phyloP scores from a whole-genome alignment of 2,113 vertebrate species.

The Hymenochirus boettgeri region DNA sequence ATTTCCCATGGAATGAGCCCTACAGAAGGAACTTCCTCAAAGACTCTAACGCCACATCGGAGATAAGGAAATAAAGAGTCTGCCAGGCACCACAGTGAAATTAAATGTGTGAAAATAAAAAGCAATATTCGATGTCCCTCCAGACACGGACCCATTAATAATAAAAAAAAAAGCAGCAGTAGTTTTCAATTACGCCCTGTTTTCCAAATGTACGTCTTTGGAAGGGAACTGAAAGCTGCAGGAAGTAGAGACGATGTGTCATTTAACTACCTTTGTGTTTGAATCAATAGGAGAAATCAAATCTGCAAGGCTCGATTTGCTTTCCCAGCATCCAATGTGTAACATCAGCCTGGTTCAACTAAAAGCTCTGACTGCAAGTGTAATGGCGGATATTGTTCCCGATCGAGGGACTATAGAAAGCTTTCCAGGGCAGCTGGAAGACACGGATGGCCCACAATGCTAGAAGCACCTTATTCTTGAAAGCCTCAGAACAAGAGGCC shows the following conservation, averaged over 20 bases:
- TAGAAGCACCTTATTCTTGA: conserved; percentile 62
- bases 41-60: not conserved
- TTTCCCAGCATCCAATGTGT: conserved; percentile 62
- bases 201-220: not conserved
- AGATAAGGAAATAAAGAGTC: not conserved
- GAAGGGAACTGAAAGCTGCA: conserved; percentile 29
- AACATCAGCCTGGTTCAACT: conserved; percentile 59
- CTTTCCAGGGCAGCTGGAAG: conserved; percentile 44
- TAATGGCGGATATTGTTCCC: conserved; percentile 48
- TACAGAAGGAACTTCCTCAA: too few species aligned
- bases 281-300: conserved; percentile 52
- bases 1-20: conserved; percentile 2
- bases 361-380: conserved; percentile 55
- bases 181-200: not conserved
- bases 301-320: conserved; percentile 48
- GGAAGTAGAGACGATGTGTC: conserved; percentile 36
- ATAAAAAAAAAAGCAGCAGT: not conserved
- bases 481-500: conserved; percentile 61
- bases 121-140: not conserved
- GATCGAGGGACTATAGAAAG: conserved; percentile 43
- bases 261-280: conserved; percentile 40
- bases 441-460: conserved; percentile 41
- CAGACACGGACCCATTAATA: not conserved
- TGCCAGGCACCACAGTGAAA: not conserved
- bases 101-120: not conserved